Percentiles rank a stretch among this genome's conserved stretches.
These are phyloP conservation scores for Peromyscus maniculatus DNA, from an alignment of 2,113 vertebrate species.

Conservation along the genomic window DNA sequence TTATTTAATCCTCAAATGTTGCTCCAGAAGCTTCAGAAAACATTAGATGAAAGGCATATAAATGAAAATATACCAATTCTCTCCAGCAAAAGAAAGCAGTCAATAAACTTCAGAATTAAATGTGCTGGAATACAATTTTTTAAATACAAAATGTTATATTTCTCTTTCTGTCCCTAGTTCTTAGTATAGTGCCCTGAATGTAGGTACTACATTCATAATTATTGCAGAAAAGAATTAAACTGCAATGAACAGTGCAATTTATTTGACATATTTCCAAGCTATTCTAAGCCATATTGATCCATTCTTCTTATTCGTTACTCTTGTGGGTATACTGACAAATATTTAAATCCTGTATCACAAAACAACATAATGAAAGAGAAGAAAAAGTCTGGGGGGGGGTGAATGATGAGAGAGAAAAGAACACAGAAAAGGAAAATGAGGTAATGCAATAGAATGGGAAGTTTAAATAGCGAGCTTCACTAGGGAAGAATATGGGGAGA, in stretches of 20 bases:
- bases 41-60: constrained; percentile 25
- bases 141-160: constrained; percentile 26
- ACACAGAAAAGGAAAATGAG: neutral
- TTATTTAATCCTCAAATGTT: constrained; percentile 34
- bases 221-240: constrained; percentile 52
- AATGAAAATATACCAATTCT: constrained; percentile 25
- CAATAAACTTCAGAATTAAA: constrained; percentile 56
- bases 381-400: neutral
- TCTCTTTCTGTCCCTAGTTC: constrained; percentile 5
- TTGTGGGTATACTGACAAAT: neutral
- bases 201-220: constrained; percentile 33
- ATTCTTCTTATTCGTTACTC: constrained; percentile 40
- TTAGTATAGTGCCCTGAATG: constrained; percentile 24
- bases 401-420: neutral
- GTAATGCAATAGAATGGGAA: neutral
- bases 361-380: neutral
- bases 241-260: constrained; percentile 35
- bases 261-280: constrained; percentile 35
- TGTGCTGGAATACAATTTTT: neutral
- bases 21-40: constrained; percentile 7
- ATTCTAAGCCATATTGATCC: constrained; percentile 29
- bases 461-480: neutral
- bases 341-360: constrained; percentile 35
- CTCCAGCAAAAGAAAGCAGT: neutral
- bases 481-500: neutral